Percentiles rank a stretch among this genome's conserved stretches.
phyloP scores from a whole-genome alignment of 2,113 vertebrate genomes.

The Pedetes capensis region DNA sequence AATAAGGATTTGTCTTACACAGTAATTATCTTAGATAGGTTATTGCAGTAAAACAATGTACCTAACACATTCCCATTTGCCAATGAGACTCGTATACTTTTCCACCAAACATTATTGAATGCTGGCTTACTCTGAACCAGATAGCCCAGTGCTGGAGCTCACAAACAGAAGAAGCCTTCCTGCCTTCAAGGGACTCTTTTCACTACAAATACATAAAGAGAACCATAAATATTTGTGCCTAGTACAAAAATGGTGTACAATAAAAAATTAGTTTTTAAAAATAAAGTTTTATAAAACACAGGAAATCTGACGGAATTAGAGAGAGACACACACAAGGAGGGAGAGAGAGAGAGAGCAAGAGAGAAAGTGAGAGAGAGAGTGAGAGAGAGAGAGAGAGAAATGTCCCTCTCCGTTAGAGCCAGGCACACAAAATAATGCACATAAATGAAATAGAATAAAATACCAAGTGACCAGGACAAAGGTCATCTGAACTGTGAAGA shows the following conservation, averaged over 20 bases:
- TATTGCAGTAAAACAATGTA: background rate
- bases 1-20: background rate
- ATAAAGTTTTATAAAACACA: too few species aligned
- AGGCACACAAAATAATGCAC: background rate
- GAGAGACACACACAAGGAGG: background rate
- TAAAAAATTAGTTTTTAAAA: background rate
- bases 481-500: background rate
- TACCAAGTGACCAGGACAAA: background rate
- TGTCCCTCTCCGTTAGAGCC: background rate
- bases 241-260: background rate
- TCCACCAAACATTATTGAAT: background rate
- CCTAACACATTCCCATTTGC: background rate
- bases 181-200: background rate
- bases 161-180: background rate
- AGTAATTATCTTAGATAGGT: background rate
- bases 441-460: background rate
- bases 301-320: background rate
- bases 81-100: background rate
- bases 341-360: too few species aligned
- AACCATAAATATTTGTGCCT: too few species aligned
- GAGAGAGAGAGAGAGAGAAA: too few species aligned
- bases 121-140: background rate
- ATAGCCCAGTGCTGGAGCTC: background rate
- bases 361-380: too few species aligned
- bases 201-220: background rate